These are phyloP conservation scores for Campylorhamphus procurvoides DNA, from an alignment of 2,113 vertebrate species.

Conservation along the genomic window DNA sequence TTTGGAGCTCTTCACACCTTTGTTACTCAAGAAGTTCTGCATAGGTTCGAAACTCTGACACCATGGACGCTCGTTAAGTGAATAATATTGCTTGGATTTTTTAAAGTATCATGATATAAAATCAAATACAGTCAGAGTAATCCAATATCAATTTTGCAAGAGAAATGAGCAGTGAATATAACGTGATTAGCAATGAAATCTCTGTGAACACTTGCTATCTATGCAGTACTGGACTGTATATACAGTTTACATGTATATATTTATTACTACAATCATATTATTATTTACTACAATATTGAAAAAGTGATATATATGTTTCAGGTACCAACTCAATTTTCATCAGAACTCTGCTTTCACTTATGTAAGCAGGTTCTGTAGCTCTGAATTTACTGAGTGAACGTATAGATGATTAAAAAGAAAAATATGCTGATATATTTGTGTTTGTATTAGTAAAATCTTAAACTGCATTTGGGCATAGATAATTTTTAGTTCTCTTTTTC, in stretches of 20 bases:
- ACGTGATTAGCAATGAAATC: neutral
- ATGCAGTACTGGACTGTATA: neutral
- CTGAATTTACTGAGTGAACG: neutral
- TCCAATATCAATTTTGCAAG: neutral
- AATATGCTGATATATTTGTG: neutral
- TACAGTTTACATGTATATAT: neutral
- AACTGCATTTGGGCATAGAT: neutral
- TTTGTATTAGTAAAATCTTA: neutral
- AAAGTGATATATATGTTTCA: neutral
- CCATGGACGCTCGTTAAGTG: neutral
- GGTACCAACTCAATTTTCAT: neutral
- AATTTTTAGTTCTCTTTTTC: neutral
- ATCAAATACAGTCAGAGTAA: neutral
- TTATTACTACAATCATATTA: neutral
- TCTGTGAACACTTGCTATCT: neutral
- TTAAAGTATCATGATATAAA: neutral
- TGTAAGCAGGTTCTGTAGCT: neutral
- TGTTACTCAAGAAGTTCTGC: neutral
- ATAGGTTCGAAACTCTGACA: neutral
- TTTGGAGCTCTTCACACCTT: neutral
- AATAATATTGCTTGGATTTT: neutral
- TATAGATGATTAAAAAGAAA: neutral
- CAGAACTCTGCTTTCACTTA: neutral
- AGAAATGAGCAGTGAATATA: neutral
- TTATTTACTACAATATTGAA: neutral